Percentiles rank a stretch among this genome's conserved stretches.
Evolutionary conservation across 2,888 invertebrate genomes (phyloP).

Genomic region (Nasonovia ribisnigri): DNA sequence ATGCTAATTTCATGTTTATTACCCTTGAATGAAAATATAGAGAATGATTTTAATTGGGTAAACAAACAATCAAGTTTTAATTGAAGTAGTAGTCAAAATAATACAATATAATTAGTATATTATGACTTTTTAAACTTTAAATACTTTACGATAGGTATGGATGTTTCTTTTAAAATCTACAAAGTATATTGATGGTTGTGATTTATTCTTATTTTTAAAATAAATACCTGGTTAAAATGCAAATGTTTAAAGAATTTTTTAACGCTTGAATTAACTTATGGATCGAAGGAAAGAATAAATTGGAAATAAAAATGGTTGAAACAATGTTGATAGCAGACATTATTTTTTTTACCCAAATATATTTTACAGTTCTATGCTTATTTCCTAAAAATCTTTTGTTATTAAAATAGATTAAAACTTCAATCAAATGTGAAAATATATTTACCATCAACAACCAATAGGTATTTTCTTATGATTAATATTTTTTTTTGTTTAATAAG

Average conservation of each 20-base stretch:
- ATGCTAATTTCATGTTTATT: neutral
- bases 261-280: neutral
- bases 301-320: neutral
- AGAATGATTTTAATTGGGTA: neutral
- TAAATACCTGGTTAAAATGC: neutral
- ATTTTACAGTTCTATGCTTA: neutral
- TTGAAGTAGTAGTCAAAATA: neutral
- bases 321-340: neutral
- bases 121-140: too few relatives aligned
- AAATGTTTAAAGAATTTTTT: neutral
- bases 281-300: too few relatives aligned
- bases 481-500: too few relatives aligned
- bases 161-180: neutral
- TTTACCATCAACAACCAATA: neutral
- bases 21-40: neutral
- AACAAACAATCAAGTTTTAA: neutral
- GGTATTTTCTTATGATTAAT: neutral
- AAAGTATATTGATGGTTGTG: neutral
- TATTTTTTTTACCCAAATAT: too few relatives aligned
- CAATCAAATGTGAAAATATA: neutral
- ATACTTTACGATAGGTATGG: neutral
- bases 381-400: neutral
- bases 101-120: neutral
- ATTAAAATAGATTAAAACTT: neutral
- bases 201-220: neutral